These are phyloP conservation scores for Tiliacea aurago DNA, from an alignment of 2,888 invertebrate species.

Conservation along the genomic window DNA sequence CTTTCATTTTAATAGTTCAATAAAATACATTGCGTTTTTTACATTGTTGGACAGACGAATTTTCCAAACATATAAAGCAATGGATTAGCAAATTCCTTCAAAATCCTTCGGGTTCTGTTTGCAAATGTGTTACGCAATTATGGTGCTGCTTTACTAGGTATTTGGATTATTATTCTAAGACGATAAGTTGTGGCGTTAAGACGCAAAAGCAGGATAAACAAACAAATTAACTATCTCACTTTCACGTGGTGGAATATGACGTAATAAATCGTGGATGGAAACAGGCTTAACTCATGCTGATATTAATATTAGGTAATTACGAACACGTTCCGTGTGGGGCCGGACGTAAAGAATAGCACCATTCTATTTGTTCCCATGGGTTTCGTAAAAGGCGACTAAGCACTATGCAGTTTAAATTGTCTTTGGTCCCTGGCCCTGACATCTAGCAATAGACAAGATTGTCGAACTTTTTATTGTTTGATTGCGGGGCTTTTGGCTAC, in stretches of 20 bases:
- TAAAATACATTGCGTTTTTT: neutral
- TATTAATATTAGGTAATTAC: neutral
- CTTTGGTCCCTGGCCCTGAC: too few relatives aligned
- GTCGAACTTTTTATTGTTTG: too few relatives aligned
- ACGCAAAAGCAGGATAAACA: neutral
- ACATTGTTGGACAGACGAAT: neutral
- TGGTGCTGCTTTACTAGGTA: neutral
- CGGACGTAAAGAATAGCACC: too few relatives aligned
- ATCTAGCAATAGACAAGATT: too few relatives aligned
- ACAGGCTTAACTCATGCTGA: neutral
- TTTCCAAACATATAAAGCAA: neutral
- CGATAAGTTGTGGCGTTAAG: too few relatives aligned
- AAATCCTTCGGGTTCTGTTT: neutral
- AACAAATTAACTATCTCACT: neutral
- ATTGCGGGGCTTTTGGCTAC: too few relatives aligned
- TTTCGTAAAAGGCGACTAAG: too few relatives aligned
- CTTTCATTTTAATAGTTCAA: neutral
- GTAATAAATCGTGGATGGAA: neutral
- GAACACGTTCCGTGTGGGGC: too few relatives aligned
- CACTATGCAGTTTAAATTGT: too few relatives aligned
- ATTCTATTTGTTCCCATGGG: too few relatives aligned
- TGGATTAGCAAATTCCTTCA: neutral
- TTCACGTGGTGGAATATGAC: neutral
- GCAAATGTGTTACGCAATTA: neutral
- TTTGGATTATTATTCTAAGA: neutral